Conservation (phyloP, 2,888 invertebrate genomes). For the Arge pagana region DNA sequence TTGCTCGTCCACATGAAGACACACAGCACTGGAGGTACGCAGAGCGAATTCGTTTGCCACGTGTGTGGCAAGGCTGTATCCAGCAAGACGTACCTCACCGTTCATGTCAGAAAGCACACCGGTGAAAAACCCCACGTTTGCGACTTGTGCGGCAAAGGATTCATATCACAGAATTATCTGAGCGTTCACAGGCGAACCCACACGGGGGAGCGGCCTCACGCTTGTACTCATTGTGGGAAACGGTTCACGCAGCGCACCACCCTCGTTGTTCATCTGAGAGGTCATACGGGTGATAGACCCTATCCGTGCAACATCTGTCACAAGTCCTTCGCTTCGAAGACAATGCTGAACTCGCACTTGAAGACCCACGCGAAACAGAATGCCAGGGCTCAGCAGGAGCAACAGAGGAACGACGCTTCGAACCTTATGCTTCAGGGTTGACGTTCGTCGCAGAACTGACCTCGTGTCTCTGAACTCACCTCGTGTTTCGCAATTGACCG, state of each 20-base stretch:
- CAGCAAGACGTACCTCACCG: slow-evolving; percentile 65
- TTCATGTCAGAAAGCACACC: slow-evolving; percentile 67
- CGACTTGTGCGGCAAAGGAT: slow-evolving; percentile 56
- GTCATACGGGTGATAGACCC: slow-evolving; percentile 54
- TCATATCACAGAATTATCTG: slow-evolving; percentile 54
- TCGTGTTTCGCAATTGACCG: too few species aligned
- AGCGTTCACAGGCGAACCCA: slow-evolving; percentile 55
- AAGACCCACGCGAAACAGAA: slow-evolving; percentile 55
- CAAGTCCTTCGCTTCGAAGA: slow-evolving; percentile 55
- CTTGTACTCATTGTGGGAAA: slow-evolving; percentile 54
- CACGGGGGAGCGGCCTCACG: slow-evolving; percentile 54
- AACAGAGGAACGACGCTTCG: slow-evolving; percentile 8
- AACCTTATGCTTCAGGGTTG: too few species aligned
- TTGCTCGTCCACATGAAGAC: slow-evolving; percentile 55
- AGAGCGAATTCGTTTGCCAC: slow-evolving; percentile 65
- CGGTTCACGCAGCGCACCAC: slow-evolving; percentile 55
- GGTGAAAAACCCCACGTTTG: slow-evolving; percentile 68
- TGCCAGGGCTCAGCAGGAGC: slow-evolving; percentile 39
- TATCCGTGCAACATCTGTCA: slow-evolving; percentile 53
- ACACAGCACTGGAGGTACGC: slow-evolving; percentile 46
- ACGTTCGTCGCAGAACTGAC: too few species aligned
- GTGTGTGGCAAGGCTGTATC: slow-evolving; percentile 68
- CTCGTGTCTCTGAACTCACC: too few species aligned
- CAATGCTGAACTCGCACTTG: slow-evolving; percentile 55
- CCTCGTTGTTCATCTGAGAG: slow-evolving; percentile 52